A percentile compares a stretch with the other conserved stretches of the same genome.
These are phyloP conservation scores for Glossophaga mutica DNA, from an alignment of 2,797 vertebrate species.

Conservation along the genomic window DNA sequence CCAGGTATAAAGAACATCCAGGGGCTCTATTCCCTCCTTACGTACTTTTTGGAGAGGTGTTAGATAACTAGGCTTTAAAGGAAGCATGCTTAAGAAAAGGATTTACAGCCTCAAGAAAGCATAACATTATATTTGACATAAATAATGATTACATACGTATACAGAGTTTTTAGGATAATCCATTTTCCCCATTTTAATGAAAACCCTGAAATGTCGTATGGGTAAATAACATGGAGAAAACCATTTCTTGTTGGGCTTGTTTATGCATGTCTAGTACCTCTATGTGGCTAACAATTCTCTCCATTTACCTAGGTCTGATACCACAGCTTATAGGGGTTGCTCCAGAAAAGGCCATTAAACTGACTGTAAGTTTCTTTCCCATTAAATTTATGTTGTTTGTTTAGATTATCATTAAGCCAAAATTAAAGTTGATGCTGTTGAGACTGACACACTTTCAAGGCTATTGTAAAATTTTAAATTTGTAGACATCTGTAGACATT, in stretches of 20 bases:
- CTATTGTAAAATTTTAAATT: constrained; percentile 70
- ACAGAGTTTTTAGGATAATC: not conserved
- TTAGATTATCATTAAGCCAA: constrained; percentile 5
- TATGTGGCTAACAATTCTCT: constrained; percentile 70
- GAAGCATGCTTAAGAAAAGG: constrained; percentile 17
- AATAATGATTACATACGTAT: constrained; percentile 20
- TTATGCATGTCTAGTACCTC: not conserved
- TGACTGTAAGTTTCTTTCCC: constrained; percentile 91
- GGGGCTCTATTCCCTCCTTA: not conserved
- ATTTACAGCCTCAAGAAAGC: constrained; percentile 38
- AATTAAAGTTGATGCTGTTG: not conserved
- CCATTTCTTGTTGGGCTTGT: not conserved
- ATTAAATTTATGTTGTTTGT: constrained; percentile 19
- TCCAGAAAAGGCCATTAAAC: constrained; percentile 99
- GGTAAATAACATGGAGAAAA: not conserved
- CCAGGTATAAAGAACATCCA: not conserved
- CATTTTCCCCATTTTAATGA: constrained; percentile 34
- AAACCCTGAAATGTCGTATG: constrained; percentile 26
- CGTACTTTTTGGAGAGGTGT: not conserved
- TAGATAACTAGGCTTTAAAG: not conserved
- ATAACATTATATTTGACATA: constrained; percentile 24
- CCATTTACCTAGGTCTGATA: constrained; percentile 92
- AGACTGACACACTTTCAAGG: constrained; percentile 33
- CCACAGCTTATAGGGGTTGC: constrained; percentile 98
- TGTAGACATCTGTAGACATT: constrained; percentile 48